Base-by-base conservation (phyloP, 1,140 invertebrate species). In the Aphis gossypii region DNA sequence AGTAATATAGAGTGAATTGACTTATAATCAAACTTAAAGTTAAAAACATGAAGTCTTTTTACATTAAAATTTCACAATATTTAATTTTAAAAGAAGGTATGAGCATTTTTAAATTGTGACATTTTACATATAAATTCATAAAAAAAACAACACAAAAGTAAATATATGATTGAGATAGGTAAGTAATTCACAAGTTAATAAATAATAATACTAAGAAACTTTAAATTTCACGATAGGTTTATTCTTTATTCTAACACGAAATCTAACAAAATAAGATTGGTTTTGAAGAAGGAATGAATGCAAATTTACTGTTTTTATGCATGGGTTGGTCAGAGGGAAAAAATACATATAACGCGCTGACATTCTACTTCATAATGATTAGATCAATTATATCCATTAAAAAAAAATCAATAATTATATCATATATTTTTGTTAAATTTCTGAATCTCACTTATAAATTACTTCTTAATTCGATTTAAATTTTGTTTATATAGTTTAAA, bases 391-490 rank as follows among this genome's bases (percentile, higher is more conserved):
- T 6, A 54, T 35, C 18, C 7, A 51, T 89, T 56, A 89, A 89
- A 54, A 30, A 90, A 68, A 60, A 90, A 90, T 60, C 6, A 44
- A 90, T n/a, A 90, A 68, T 44, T 41, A 44, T 20, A n/a, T 44
- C 14, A 5, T 90, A 30, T 90, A 44, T 44, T 46, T 44, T 5
- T 44, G 25, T 30, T 90, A 60, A 20, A 60, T 60, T 44, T 90
- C 14, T 44, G 56, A 7, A 54, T 93, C 92, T 93, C 92, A 93
- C 92, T 93, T 54, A 86, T 93, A 35, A 93, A 93, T 93, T 93
- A 84, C 82, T 56, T 93, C 30, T 54, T 93, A 93, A 93, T 93
- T 93, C 92, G 92, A 92, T 9, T 51, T 2, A 44, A 25, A 35
- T 68, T 76, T n/a, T 35, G n/a, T 76, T 76, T 25, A 68, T 44